Base-by-base conservation (phyloP, 2,888 invertebrate genomes). In the Pocota personata region DNA sequence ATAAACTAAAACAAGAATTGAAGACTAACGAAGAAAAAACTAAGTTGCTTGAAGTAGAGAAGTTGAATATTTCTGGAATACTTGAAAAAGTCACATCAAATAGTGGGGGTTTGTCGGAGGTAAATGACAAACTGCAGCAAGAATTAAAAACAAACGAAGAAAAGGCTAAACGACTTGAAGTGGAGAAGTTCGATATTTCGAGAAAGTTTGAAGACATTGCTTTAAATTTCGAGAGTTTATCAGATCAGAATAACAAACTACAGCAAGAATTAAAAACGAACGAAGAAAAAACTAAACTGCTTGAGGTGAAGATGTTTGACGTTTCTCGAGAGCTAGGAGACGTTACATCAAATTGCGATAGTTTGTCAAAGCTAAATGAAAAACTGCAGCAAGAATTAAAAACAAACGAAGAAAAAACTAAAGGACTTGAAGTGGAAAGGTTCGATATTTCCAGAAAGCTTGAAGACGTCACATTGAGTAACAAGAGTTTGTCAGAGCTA, bases 61-160 rank as follows among this genome's bases (percentile, higher is more conserved):
- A 35, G 35, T 12, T 12, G 1, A 93, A 94, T 88, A 90, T 95
- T 0, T 93, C 94, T 88, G 93, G 93, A 14, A 94, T 94, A 50
- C 89, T 94, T 2, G 93, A 94, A 89, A 93, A 94, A 78, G 93
- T 91, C 92, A 52, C 93, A 88, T 93, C 71, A 55, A 88, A 80
- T n/a, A 62, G 89, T 52, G 89, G 89, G 10, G 88, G 69, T 19
- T 76, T 89, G 10, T 88, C 90, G 14, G 84, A 87, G 1, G 93
- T 94, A 76, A 95, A 95, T 89, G 93, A 93, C 19, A 93, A 94
- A 73, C 91, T 94, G 32, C 95, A 95, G 91, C 90, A 93, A 4
- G 95, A 95, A 89, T 89, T 95, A 48, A 94, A 94, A 66, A 94
- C 93, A 57, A 94, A 94, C 88, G 94, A 93, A 77, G 94, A 95